Percentiles rank a stretch among this genome's conserved stretches.
Evolutionary conservation across 2,888 invertebrate species (phyloP).

Genomic region (Diabrotica balteata): DNA sequence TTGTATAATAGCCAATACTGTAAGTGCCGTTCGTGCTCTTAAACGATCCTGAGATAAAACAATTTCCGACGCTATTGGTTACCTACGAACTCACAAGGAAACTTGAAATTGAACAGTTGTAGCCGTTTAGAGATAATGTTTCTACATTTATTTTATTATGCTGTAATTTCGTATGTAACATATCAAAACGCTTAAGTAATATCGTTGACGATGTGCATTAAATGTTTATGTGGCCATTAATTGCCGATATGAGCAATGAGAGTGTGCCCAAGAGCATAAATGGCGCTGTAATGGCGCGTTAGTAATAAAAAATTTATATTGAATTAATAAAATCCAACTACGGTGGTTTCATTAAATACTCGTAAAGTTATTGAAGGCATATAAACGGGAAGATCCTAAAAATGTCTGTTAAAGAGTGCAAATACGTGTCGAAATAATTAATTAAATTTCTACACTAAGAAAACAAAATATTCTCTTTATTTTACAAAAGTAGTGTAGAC

Average conservation of each 20-base stretch:
- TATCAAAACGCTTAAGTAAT: conserved; percentile 47
- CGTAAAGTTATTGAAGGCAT: conserved; percentile 12
- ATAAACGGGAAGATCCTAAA: not conserved
- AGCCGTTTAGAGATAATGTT: conserved; percentile 50
- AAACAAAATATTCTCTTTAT: too few relatives aligned
- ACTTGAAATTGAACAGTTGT: conserved; percentile 49
- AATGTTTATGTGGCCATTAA: conserved; percentile 33
- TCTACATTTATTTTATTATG: conserved; percentile 48
- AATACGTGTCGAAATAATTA: too few relatives aligned
- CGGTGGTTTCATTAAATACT: conserved; percentile 15
- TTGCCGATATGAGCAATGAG: conserved; percentile 28
- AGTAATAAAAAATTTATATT: conserved; percentile 16
- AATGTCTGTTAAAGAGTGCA: not conserved
- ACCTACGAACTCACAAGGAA: conserved; percentile 34
- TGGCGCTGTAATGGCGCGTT: conserved; percentile 10
- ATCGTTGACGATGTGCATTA: conserved; percentile 34
- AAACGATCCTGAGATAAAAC: too few relatives aligned
- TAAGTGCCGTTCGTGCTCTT: too few relatives aligned
- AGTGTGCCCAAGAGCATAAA: conserved; percentile 22
- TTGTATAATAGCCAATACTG: too few relatives aligned
- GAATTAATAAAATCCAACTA: conserved; percentile 23
- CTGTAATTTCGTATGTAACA: conserved; percentile 44
- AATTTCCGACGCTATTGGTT: too few relatives aligned
- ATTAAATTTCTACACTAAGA: too few relatives aligned
- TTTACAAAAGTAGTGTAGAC: too few relatives aligned